These are phyloP conservation scores for Natator depressus DNA, from an alignment of 2,113 vertebrate genomes.

Conservation along the genomic window DNA sequence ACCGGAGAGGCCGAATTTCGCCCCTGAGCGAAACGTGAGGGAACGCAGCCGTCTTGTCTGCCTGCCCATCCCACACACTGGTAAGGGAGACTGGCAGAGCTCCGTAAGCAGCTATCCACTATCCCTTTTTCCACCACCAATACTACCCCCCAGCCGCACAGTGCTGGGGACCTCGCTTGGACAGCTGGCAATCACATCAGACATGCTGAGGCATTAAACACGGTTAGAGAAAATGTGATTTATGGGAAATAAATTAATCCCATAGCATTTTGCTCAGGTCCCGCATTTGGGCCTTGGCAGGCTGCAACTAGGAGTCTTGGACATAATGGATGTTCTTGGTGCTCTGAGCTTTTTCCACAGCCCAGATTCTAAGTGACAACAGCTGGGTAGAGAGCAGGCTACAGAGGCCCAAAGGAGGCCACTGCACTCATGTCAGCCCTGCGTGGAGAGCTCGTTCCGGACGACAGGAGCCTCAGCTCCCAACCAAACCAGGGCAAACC, in stretches of 20 bases:
- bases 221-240: background rate
- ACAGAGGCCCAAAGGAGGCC: background rate
- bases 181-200: background rate
- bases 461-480: background rate
- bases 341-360: background rate
- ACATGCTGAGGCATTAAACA: background rate
- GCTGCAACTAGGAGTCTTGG: background rate
- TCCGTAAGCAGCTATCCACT: accelerated
- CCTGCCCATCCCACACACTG: background rate
- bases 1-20: background rate
- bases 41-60: background rate
- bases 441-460: background rate
- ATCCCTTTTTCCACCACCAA: background rate
- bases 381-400: background rate
- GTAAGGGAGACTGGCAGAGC: background rate
- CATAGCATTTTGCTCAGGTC: background rate
- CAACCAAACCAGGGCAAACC: background rate
- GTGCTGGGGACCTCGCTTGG: background rate
- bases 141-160: background rate
- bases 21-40: background rate
- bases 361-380: background rate
- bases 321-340: background rate
- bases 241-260: background rate
- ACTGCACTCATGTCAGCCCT: background rate
- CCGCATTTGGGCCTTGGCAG: background rate